Conservation (phyloP, 2,888 invertebrate genomes). For the Hirtodrosophila alboralis region DNA sequence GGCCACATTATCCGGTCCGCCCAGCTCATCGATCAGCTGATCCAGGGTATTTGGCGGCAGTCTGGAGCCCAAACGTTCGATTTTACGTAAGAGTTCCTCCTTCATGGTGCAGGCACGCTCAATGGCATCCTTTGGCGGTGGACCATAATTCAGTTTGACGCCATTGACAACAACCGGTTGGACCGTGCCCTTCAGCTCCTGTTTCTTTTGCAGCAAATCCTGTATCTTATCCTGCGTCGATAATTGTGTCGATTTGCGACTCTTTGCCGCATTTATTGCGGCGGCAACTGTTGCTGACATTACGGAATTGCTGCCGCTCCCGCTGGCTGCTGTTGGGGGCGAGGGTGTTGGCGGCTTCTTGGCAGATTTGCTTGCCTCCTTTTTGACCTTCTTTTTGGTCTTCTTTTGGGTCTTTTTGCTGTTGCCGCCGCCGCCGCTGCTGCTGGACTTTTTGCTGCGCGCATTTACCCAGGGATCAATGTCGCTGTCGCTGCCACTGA, state of each 20-base stretch:
- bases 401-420: conserved; percentile 77
- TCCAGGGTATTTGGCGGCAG: conserved; percentile 99
- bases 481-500: conserved; percentile 92
- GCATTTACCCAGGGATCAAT: conserved; percentile 92
- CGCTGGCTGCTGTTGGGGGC: conserved; percentile 5
- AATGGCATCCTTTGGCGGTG: conserved; percentile 92
- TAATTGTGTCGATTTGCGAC: conserved; percentile 72
- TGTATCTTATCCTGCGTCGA: conserved; percentile 92
- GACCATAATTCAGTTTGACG: conserved; percentile 82
- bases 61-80: conserved; percentile 93
- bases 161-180: conserved; percentile 83
- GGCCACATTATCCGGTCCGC: conserved; percentile 98
- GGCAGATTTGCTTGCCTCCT: conserved; percentile 25
- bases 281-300: conserved; percentile 63
- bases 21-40: conserved; percentile 98
- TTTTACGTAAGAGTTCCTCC: conserved; percentile 92
- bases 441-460: conserved; percentile 86
- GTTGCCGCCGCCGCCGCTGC: conserved; percentile 64
- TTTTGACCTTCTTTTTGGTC: conserved; percentile 62
- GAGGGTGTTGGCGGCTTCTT: conserved; percentile 39
- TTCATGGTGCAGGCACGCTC: conserved; percentile 97
- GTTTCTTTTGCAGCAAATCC: conserved; percentile 86
- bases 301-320: conserved; percentile 10
- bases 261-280: conserved; percentile 66
- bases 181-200: conserved; percentile 82